A percentile compares a stretch with the other conserved stretches of the same genome.
Conservation (phyloP, 2,797 vertebrate genomes). For the Clangula hyemalis region DNA sequence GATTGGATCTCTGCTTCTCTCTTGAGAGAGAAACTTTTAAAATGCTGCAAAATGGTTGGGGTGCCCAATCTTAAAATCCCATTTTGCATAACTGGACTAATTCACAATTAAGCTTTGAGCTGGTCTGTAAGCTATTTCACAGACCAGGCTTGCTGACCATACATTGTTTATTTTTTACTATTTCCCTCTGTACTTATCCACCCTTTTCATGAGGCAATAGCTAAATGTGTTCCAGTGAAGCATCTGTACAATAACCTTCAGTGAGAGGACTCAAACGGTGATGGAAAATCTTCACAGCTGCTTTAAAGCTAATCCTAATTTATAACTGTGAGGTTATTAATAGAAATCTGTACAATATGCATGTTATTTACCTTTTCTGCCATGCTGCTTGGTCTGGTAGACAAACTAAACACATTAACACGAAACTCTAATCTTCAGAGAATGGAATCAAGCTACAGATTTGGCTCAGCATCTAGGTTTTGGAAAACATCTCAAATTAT, state of each 20-base stretch:
- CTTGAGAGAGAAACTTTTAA: background rate
- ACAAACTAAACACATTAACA: background rate
- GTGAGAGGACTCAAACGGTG: background rate
- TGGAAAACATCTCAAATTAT: background rate
- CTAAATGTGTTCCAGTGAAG: constrained; percentile 31
- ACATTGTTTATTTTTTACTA: background rate
- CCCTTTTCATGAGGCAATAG: constrained; percentile 22
- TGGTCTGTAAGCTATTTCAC: background rate
- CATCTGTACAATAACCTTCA: constrained; percentile 39
- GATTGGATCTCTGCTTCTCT: background rate
- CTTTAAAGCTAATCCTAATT: background rate
- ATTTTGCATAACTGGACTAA: constrained; percentile 12
- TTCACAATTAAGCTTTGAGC: constrained; percentile 23
- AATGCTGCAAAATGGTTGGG: background rate
- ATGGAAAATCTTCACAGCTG: background rate
- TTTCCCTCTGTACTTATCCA: background rate
- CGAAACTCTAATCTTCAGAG: background rate
- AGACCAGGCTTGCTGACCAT: background rate
- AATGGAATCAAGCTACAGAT: background rate
- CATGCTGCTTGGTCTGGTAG: background rate
- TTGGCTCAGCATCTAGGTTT: background rate
- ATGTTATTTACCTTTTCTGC: background rate
- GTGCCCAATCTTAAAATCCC: background rate
- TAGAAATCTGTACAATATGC: background rate
- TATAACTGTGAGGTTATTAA: background rate